Base-by-base conservation (phyloP, 1,140 invertebrate genomes). In the Arion vulgaris region DNA sequence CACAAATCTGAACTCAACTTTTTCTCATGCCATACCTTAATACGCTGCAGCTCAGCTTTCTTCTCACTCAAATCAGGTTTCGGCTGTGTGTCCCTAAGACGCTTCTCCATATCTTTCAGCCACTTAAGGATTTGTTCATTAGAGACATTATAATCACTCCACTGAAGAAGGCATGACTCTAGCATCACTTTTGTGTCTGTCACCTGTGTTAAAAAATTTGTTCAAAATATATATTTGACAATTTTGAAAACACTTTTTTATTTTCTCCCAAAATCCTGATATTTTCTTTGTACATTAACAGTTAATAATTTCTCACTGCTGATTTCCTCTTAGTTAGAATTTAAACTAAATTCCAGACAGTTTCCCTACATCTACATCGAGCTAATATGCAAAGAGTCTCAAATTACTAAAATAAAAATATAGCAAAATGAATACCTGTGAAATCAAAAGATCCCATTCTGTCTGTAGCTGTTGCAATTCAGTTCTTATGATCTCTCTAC, bases 41-140 rank as follows among this genome's bases (percentile, higher is more conserved):
- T 96, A 93, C 98, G 96, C 93, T 97, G 96, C n/a, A 98, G 91
- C 93, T 98, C 88, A 4, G 96, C 95, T 83, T 96, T 95, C 92
- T 98, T 98, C 88, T 98, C 97, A 82, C 96, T 96, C 17, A 98
- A 92, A 91, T 98, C 97, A 87, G 96, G 96, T 39, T 91, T 90
- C 34, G 89, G 87, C 72, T 90, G 88, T 36, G 86, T 86, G 32
- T 90, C 88, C 23, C 86, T 81, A 19, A 92, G 84, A n/a, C 87
- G 97, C 0, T 96, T 96, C 93, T 98, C 97, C 85, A 97, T 94
- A 87, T 98, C 97, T 53, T 95, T 95, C n/a, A 99, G 96, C 97
- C 97, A 98, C 94, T 98, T 96, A 90, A 97, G 95, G 9, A 98
- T 92, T 88, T 98, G 96, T 23, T 95, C 95, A 86, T 96, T 96